Base-by-base conservation (phyloP, 2,797 vertebrate genomes). In the Acanthurus leucopareius region DNA sequence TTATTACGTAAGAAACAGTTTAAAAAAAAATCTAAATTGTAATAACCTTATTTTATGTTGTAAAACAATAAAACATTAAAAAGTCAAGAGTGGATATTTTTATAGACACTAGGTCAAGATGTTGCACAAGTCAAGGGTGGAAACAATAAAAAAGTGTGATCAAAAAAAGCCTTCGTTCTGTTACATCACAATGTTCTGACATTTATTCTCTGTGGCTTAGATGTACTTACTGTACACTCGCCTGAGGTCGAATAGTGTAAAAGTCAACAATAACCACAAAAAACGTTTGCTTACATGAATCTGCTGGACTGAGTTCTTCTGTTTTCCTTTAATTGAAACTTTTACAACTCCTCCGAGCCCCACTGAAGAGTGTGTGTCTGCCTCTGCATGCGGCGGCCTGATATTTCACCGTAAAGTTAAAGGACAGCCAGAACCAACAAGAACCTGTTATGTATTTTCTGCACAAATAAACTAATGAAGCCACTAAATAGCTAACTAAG, bases 391-490 rank as follows among this genome's bases (percentile, higher is more conserved):
- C 1, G 11, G 3, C 28, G 4, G 28, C 4, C 28, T 53, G 74
- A 84, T 82, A 40, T 14, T 35, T 77, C 62, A 89, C 60, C 25
- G 7, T 14, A 2, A 69, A 61, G 83, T 87, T 73, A 79, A 77
- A 75, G 45, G 38, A 69, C 40, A 88, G 83, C 79, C 44, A 73
- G 44, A 2, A 13, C 54, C 19, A 65, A 0, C 1, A 13, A 7
- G 5, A 16, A 49, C 6, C 35, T 19, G 2, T 48, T 11, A 22
- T 7, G 22, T 7, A 15, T 2, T 22, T 25, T n/a, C 10, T 28
- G 25, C 1, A n/a, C 9, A 19, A 61, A 10, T 42, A 20, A 42
- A 32, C 28, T 4, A 32, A 0, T 32, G 3, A 32, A 32, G 28
- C 28, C 28, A 32, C 25, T 25, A 25, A 25, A 25, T 3, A 44